Conservation (phyloP, 2,113 vertebrate species). For the Gavia stellata region DNA sequence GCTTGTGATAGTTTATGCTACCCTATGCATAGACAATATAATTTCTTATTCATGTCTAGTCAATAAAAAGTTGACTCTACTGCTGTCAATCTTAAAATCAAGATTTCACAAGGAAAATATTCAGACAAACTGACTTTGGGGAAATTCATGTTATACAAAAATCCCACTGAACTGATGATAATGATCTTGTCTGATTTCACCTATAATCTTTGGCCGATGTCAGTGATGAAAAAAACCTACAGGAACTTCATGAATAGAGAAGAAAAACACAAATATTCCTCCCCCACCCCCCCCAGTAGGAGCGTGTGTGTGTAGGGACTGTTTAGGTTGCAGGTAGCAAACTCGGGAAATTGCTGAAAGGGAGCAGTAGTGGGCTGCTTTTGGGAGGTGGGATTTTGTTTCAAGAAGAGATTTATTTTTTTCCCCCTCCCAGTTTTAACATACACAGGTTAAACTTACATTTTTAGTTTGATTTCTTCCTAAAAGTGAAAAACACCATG, state of each 20-base stretch:
- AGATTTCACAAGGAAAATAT: not conserved
- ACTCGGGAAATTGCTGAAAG: not conserved
- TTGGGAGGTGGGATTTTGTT: not conserved
- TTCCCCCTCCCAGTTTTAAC: not conserved
- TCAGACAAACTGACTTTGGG: not conserved
- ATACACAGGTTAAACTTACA: not conserved
- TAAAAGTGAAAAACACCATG: not conserved
- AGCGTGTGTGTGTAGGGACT: not conserved
- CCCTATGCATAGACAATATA: not conserved
- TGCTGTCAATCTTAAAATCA: not conserved
- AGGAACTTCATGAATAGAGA: not conserved
- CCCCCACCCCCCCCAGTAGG: accelerated
- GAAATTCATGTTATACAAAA: not conserved
- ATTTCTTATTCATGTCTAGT: not conserved
- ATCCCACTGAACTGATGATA: not conserved
- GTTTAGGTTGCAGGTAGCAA: not conserved
- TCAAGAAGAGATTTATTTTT: not conserved
- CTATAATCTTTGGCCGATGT: not conserved
- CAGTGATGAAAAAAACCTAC: not conserved
- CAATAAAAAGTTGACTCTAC: not conserved
- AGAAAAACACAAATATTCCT: not conserved
- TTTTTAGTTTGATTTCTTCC: not conserved
- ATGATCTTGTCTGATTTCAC: not conserved
- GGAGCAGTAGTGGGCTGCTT: not conserved
- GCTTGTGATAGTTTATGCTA: not conserved